Evolutionary conservation across 2,113 vertebrate species (phyloP), one percentile per base, ranked within the genome.

Genomic region (Vimba vimba): DNA sequence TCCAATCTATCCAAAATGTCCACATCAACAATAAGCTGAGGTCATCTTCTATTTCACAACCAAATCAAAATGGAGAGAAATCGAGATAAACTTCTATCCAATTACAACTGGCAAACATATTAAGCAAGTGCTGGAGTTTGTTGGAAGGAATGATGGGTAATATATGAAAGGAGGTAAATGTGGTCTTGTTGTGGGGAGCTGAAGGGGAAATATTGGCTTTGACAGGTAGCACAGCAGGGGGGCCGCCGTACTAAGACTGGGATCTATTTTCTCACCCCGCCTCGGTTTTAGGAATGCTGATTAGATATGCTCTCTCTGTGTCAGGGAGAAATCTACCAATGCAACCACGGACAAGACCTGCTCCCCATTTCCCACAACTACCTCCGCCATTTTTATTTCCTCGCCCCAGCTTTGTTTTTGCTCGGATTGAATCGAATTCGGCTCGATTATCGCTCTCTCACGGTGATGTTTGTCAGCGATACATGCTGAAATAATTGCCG

Each of bases 151-250:
- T 45, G 69, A 86, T 88, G 91, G 88, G 86, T 79, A 87, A 84
- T 83, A 92, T 87, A 91, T 86, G 69, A 85, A 66, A 82, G 82
- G 82, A 59, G 25, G 60, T 85, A 83, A 82, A 85, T 60, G 86
- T 66, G 45, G 86, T 88, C 78, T 80, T 89, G 87, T 83, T 89
- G 88, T 89, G 79, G 82, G 86, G 79, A 84, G 88, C 85, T 85
- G 87, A 87, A 89, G 87, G 86, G 85, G 85, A 90, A 88, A 87
- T 90, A 89, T 90, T 89, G 88, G 85, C 88, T 89, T 87, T 92
- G 88, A 90, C 89, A 90, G 90, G 85, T 87, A 88, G 88, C 87
- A 74, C 91, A 89, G 87, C 89, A 89, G 89, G 89, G 83, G 87
- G 88, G 52, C 82, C 80, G 47, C 55, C 17, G 36, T 82, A 80